phyloP scores from a whole-genome alignment of 2,797 vertebrate genomes.

The Micropoecilia bifurca region DNA sequence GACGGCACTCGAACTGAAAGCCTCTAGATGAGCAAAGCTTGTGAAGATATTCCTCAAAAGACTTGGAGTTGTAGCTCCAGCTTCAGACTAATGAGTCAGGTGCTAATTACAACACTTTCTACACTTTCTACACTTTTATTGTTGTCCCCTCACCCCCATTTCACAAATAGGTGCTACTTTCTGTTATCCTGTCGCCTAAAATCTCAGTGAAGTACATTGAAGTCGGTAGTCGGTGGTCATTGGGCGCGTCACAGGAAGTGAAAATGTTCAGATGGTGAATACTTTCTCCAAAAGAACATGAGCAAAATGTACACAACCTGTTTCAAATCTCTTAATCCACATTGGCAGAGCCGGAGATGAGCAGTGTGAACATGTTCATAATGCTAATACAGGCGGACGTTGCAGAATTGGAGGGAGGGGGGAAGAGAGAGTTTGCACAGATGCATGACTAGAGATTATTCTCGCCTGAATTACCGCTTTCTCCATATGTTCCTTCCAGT shows the following conservation, averaged over 20 bases:
- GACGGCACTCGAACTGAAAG: not conserved
- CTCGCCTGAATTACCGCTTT: constrained; percentile 15
- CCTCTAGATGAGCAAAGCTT: not conserved
- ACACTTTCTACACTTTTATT: not conserved
- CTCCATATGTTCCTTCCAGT: constrained; percentile 9
- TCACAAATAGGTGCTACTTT: not conserved
- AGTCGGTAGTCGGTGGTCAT: not conserved
- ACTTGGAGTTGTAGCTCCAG: not conserved
- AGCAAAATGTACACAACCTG: not conserved
- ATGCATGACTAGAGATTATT: constrained; percentile 19
- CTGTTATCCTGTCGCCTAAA: not conserved
- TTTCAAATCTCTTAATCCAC: constrained; percentile 1
- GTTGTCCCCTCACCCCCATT: not conserved
- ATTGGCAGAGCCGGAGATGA: not conserved
- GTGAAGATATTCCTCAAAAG: not conserved
- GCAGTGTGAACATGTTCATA: constrained; percentile 5
- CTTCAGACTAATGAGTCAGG: not conserved
- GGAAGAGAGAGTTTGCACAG: not conserved
- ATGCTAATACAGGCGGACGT: constrained; percentile 4
- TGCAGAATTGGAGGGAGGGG: not conserved
- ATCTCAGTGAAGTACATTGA: not conserved
- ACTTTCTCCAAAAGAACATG: not conserved
- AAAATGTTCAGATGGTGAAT: not conserved
- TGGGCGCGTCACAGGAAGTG: not conserved
- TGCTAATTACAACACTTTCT: not conserved